Evolutionary conservation across 2,888 invertebrate species (phyloP).

Genomic region (Calameuta pallipes): DNA sequence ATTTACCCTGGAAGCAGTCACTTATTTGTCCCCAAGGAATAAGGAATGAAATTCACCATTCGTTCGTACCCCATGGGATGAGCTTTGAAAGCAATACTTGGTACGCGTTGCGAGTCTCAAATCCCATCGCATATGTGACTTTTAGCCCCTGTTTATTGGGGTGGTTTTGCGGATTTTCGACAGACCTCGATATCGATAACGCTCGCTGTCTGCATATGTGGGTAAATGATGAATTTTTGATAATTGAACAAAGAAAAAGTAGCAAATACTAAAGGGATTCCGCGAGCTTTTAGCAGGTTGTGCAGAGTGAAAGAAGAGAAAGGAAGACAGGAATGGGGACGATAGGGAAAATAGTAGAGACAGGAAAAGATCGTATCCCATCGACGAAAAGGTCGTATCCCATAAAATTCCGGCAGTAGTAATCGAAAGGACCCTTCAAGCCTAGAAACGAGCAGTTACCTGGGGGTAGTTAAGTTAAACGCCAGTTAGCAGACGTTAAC

Average conservation of each 20-base stretch:
- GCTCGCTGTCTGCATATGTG: neutral
- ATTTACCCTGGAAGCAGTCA: constrained; percentile 53
- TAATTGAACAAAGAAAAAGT: neutral
- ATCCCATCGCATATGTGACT: constrained; percentile 56
- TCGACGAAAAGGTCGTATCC: constrained; percentile 34
- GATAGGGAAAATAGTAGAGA: neutral
- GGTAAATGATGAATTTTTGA: neutral
- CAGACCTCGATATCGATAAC: constrained; percentile 20
- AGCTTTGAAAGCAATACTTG: constrained; percentile 59
- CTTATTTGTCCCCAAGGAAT: constrained; percentile 58
- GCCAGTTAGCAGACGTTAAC: constrained; percentile 66
- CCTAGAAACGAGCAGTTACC: constrained; percentile 64
- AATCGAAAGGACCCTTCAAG: constrained; percentile 64
- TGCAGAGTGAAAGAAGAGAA: neutral
- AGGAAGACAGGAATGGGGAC: neutral
- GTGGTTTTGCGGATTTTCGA: constrained; percentile 28
- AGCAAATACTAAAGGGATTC: neutral
- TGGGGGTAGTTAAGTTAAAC: constrained; percentile 64
- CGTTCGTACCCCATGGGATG: constrained; percentile 51
- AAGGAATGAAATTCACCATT: constrained; percentile 54
- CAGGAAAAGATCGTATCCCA: neutral
- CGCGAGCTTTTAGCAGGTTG: neutral
- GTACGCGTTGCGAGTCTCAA: constrained; percentile 47
- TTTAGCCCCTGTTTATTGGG: constrained; percentile 21
- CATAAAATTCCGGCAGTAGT: constrained; percentile 59